These are phyloP conservation scores for Gnathonemus echidnorhynchus DNA, from an alignment of 2,113 vertebrate genomes.

Conservation along the genomic window DNA sequence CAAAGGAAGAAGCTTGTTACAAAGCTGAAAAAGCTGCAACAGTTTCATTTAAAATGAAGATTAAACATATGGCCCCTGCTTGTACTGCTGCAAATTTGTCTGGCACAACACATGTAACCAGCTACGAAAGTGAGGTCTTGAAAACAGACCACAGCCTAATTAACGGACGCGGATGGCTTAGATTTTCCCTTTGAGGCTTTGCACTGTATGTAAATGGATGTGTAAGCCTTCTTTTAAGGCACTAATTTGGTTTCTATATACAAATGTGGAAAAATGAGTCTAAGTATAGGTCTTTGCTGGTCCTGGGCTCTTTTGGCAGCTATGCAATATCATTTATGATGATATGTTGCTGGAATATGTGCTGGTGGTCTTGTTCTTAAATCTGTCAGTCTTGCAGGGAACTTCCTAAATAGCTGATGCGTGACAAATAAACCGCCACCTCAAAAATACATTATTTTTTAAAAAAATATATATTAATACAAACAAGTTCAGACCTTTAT, in stretches of 20 bases:
- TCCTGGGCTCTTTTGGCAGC: background rate
- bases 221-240: background rate
- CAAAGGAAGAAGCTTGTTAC: background rate
- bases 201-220: background rate
- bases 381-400: background rate
- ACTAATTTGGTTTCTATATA: slow-evolving; percentile 14
- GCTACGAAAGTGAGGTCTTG: background rate
- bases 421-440: background rate
- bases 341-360: background rate
- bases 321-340: background rate
- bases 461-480: background rate
- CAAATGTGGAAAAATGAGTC: background rate
- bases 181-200: background rate
- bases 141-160: background rate
- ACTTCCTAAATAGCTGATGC: background rate
- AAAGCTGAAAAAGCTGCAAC: background rate
- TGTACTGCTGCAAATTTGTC: background rate
- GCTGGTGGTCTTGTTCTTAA: background rate
- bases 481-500: background rate
- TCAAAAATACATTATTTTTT: background rate
- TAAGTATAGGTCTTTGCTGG: background rate
- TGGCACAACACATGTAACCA: background rate
- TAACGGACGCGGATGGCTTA: background rate
- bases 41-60: background rate
- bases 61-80: background rate